Evolutionary conservation across 1,140 invertebrate genomes (phyloP).

Genomic region (Penaeus indicus): DNA sequence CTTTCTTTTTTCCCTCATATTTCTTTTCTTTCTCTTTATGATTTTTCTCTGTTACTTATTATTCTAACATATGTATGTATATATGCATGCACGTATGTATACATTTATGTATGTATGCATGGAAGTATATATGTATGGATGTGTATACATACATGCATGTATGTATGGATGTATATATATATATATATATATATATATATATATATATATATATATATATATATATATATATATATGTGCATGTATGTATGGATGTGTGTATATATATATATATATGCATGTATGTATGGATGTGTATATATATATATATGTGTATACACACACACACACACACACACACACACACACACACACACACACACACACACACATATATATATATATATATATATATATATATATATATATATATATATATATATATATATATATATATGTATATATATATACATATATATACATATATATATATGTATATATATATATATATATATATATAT

Average conservation of each 20-base stretch:
- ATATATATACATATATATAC: constrained; percentile 7
- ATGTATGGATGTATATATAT: too few relatives aligned
- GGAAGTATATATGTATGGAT: background rate
- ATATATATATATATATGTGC: constrained; percentile 13
- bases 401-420: constrained; percentile 14
- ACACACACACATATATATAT: too few relatives aligned
- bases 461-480: constrained; percentile 14
- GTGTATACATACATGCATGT: too few relatives aligned
- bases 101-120: constrained; percentile 7
- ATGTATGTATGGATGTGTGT: too few relatives aligned
- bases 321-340: too few relatives aligned
- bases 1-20: background rate
- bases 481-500: constrained; percentile 14
- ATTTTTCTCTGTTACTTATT: background rate
- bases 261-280: too few relatives aligned
- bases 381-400: constrained; percentile 14
- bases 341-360: too few relatives aligned
- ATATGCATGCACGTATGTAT: constrained; percentile 16
- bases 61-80: constrained; percentile 2
- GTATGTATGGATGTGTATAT: too few relatives aligned
- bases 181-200: constrained; percentile 14
- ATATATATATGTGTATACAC: constrained; percentile 12
- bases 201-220: constrained; percentile 14
- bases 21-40: background rate
- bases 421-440: background rate